These are phyloP conservation scores for Scortum barcoo DNA, from an alignment of 2,113 vertebrate genomes.

Conservation along the genomic window DNA sequence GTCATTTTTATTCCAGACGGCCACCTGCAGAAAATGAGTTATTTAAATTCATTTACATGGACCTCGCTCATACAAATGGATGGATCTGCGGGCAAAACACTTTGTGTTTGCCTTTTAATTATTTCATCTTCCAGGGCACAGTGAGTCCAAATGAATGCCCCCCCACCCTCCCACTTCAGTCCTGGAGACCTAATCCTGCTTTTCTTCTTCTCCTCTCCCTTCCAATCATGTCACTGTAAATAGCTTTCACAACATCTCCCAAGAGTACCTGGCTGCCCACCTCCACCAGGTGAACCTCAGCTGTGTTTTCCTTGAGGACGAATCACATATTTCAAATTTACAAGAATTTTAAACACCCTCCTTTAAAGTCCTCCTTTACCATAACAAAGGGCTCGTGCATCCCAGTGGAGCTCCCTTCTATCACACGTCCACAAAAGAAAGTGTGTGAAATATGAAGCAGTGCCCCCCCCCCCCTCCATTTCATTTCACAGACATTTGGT, in stretches of 20 bases:
- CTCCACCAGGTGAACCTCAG: neutral
- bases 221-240: neutral
- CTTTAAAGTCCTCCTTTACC: neutral
- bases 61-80: neutral
- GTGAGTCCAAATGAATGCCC: conserved; percentile 3
- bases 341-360: neutral
- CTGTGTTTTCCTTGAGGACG: neutral
- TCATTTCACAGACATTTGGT: neutral
- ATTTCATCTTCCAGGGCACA: neutral
- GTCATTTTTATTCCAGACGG: conserved; percentile 39
- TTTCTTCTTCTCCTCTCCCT: no score
- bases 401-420: neutral
- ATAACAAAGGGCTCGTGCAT: neutral
- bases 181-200: neutral
- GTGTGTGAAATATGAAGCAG: neutral
- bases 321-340: neutral
- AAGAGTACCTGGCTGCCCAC: neutral
- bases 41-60: conserved; percentile 32
- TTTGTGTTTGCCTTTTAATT: conserved; percentile 3
- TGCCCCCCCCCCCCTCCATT: neutral
- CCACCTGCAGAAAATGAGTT: conserved; percentile 33
- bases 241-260: neutral
- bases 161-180: neutral
- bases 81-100: neutral
- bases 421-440: neutral